Evolutionary conservation across 2,797 vertebrate genomes (phyloP), one percentile per base, ranked within the genome.

Genomic region (Chiroxiphia lanceolata): DNA sequence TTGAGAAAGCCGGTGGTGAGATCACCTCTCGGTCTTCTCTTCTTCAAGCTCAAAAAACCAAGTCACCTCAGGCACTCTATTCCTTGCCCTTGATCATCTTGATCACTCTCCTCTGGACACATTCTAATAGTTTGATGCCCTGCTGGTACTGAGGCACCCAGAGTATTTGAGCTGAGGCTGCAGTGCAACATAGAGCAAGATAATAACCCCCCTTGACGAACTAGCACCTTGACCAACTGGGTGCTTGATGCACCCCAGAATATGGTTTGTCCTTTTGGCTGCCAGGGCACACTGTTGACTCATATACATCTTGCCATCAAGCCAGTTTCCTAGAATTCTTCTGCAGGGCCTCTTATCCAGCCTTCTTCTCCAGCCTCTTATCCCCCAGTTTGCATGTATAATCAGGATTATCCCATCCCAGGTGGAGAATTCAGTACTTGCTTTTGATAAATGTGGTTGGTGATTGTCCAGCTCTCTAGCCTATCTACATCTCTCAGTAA

Each of bases 321-420:
- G 1, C 4, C 36, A 51, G 11, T 38, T 71, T 57, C 38, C 8
- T 17, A 40, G 38, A 78, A 57, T 4, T 18, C 45, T 70, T 64
- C 36, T 70, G 6, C 14, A 44, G 50, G 44, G 14, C n/a, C n/a
- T n/a, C n/a, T n/a, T n/a, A n/a, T n/a, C n/a, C n/a, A n/a, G n/a
- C n/a, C n/a, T n/a, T 57, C 10, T 1, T 51, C 36, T n/a, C 4
- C 27, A 63, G 48, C 23, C 19, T 56, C 16, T 50, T 33, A 70
- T n/a, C 1, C 4, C 3, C 8, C 2, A 26, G 13, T 77, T 26
- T 64, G 6, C 17, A 18, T 5, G 3, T 26, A 10, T 9, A 57
- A 38, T 6, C 56, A 50, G 19, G 36, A 57, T 70, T 51, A 57
- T 57, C 10, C 27, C 23, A 51, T n/a, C 10, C 14, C 33, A 51